Base-by-base conservation (phyloP, 2,888 invertebrate species). In the Neelides folsomi region DNA sequence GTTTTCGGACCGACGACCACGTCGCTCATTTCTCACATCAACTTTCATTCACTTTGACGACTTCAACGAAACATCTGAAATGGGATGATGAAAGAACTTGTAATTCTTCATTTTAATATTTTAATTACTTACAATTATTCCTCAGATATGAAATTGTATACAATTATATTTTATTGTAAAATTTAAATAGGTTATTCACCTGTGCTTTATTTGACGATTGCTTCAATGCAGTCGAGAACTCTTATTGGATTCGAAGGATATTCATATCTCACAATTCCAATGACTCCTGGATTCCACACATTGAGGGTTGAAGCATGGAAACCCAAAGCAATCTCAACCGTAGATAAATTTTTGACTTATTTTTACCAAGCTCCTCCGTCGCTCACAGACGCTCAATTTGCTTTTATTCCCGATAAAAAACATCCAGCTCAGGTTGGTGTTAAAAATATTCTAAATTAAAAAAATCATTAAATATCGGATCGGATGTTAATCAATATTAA, bases 351-450 rank as follows among this genome's bases (percentile, higher is more conserved):
- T 56, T 52, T 57, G 8, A 53, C 54, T 18, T 41, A 51, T 4
- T 64, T 64, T 52, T 41, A 62, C n/a, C 55, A 60, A 41, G 53
- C 59, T 2, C 49, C 60, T 0, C 62, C 64, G 1, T 62, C 62
- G 1, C 50, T 64, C 7, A 57, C 59, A 18, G 64, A 61, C 39
- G 51, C 60, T 10, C 58, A 58, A 12, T 56, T 57, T 19, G 59
- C 49, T 6, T 59, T 62, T 39, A 55, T 58, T 13, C 56, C 60
- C 1, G 47, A 42, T 18, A 45, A 50, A 10, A 54, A 59, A 7
- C 27, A 27, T 27, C 27, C 27, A 27, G 3, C 7, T 7, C 27
- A 27, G 27, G 27, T 27, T 27, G 3, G 3, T 27, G 7, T 27
- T 27, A n/a, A n/a, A n/a, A n/a, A n/a, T n/a, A n/a, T n/a, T n/a